A percentile compares a stretch with the other conserved stretches of the same genome.
phyloP scores from a whole-genome alignment of 2,113 vertebrate genomes.

The Marmota monax region DNA sequence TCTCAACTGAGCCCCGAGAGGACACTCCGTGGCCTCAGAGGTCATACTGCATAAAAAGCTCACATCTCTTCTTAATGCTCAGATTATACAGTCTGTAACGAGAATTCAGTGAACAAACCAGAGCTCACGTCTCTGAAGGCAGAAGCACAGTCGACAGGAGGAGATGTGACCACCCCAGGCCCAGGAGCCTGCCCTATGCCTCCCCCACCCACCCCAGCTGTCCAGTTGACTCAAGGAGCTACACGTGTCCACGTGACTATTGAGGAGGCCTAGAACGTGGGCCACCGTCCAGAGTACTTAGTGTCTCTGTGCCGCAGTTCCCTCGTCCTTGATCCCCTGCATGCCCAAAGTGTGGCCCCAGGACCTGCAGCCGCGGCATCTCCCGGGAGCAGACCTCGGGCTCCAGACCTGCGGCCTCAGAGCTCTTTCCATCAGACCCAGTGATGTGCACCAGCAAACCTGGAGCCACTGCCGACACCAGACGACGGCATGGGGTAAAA shows the following conservation, averaged over 20 bases:
- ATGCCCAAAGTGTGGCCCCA: too few relatives aligned
- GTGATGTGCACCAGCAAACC: too few relatives aligned
- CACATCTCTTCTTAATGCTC: too few relatives aligned
- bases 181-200: too few relatives aligned
- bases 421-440: too few relatives aligned
- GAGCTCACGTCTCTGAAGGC: neutral
- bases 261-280: neutral
- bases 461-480: neutral
- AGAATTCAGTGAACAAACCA: too few relatives aligned
- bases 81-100: too few relatives aligned
- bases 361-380: neutral
- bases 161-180: accelerated
- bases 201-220: neutral
- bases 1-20: neutral
- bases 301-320: neutral
- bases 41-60: neutral
- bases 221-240: neutral
- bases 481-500: too few relatives aligned
- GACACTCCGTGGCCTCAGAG: neutral
- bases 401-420: neutral
- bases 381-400: too few relatives aligned
- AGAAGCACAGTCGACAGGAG: neutral
- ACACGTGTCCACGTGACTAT: neutral
- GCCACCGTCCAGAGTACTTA: neutral
- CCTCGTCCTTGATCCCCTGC: accelerated